These are phyloP conservation scores for Phalacrocorax carbo DNA, from an alignment of 2,113 vertebrate genomes.

Conservation along the genomic window DNA sequence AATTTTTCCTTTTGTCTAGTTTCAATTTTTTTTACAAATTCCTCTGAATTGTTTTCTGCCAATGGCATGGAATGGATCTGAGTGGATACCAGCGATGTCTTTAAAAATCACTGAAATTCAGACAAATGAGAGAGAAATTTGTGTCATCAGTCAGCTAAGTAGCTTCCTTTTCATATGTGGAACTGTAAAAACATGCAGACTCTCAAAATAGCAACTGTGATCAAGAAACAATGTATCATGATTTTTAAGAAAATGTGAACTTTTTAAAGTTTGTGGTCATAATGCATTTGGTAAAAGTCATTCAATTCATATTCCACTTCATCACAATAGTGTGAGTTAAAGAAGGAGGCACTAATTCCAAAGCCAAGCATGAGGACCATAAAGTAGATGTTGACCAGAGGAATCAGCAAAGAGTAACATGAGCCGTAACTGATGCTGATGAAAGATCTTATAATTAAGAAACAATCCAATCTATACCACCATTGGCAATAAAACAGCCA, in stretches of 20 bases:
- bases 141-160: background rate
- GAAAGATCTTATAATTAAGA: background rate
- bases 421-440: background rate
- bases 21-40: background rate
- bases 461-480: background rate
- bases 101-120: background rate
- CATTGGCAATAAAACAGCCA: background rate
- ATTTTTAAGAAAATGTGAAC: background rate
- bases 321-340: background rate
- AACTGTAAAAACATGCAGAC: background rate
- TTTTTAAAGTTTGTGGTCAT: background rate
- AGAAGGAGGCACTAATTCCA: background rate
- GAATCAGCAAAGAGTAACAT: background rate
- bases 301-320: background rate
- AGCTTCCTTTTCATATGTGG: background rate
- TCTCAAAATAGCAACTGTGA: background rate
- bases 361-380: background rate
- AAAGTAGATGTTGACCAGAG: background rate
- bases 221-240: background rate
- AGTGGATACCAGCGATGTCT: background rate
- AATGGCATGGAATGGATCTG: background rate
- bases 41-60: background rate
- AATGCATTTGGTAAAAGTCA: background rate
- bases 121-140: background rate
- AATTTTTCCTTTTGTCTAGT: background rate